phyloP scores from a whole-genome alignment of 2,888 invertebrate genomes.

The Xestoiulus laeticollis region DNA sequence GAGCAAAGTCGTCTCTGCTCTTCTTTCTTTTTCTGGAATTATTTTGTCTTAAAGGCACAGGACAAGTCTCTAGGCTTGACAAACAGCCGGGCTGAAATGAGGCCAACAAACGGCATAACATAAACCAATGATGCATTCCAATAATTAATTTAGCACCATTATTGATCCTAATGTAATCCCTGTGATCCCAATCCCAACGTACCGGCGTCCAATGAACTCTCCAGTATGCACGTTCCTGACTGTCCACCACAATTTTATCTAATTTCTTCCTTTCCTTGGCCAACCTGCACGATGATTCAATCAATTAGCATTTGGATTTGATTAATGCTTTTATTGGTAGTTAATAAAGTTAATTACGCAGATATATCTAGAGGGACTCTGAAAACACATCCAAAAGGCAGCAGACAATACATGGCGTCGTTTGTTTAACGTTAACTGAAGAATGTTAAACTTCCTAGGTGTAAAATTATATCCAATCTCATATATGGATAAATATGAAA shows the following conservation, averaged over 20 bases:
- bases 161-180: neutral
- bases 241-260: constrained; percentile 95
- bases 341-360: neutral
- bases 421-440: too few species aligned
- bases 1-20: constrained; percentile 78
- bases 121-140: neutral
- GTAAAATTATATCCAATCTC: too few species aligned
- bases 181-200: constrained; percentile 51
- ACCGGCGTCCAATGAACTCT: constrained; percentile 88
- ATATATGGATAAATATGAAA: too few species aligned
- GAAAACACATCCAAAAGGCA: neutral
- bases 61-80: constrained; percentile 85
- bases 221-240: constrained; percentile 98
- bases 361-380: neutral
- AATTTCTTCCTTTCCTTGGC: constrained; percentile 95
- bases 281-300: constrained; percentile 67
- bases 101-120: neutral
- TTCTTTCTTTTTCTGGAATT: constrained; percentile 65
- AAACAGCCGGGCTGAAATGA: constrained; percentile 75
- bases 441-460: too few species aligned
- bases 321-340: neutral
- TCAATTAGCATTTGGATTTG: neutral
- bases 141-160: neutral
- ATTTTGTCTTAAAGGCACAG: constrained; percentile 70
- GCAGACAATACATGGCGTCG: too few species aligned